Conservation (phyloP, 2,113 vertebrate genomes). For the Eurystomus gularis region DNA sequence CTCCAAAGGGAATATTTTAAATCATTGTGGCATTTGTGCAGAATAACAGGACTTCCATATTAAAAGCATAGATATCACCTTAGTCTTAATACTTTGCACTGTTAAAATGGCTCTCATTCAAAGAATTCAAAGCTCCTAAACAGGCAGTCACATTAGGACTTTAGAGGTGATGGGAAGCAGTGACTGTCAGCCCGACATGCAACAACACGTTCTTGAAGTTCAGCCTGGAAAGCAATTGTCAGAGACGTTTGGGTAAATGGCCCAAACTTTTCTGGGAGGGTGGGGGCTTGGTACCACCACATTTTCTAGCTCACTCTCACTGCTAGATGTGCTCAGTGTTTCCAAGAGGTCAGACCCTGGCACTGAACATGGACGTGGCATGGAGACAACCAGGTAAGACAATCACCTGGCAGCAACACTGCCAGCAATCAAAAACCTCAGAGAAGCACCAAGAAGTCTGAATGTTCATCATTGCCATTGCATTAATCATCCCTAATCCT, state of each 20-base stretch:
- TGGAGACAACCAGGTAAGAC: fast-evolving
- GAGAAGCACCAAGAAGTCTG: background rate
- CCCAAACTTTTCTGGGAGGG: background rate
- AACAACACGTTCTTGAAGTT: background rate
- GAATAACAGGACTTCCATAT: conserved; percentile 5
- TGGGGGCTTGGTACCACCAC: fast-evolving
- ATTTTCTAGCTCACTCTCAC: background rate
- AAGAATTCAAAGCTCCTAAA: background rate
- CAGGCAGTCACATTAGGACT: background rate
- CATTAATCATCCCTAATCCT: background rate
- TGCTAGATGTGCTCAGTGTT: background rate
- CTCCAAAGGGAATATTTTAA: conserved; percentile 17
- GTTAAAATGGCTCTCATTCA: background rate
- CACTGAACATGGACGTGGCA: background rate
- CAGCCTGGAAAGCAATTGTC: background rate
- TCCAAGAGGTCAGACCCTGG: background rate
- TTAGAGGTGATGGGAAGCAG: background rate
- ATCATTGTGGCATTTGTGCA: background rate
- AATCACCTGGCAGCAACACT: background rate
- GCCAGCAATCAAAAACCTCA: background rate
- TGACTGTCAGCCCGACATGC: background rate
- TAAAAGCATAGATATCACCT: background rate
- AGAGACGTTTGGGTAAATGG: background rate
- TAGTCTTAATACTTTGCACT: background rate
- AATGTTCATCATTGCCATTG: background rate